Conservation (phyloP, 2,888 invertebrate genomes). For the Drosophila anomelani region DNA sequence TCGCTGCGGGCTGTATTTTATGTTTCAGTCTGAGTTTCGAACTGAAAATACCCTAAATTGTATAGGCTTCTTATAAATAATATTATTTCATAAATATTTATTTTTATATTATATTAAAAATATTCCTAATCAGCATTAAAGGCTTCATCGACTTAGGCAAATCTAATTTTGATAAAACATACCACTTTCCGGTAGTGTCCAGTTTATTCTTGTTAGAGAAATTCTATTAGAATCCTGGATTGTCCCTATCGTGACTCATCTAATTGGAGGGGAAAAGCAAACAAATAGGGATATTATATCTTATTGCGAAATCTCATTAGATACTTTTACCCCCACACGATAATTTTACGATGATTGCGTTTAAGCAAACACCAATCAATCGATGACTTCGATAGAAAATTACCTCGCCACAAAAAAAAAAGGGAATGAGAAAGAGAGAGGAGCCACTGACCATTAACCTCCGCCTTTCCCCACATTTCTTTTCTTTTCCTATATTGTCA, state of each 20-base stretch:
- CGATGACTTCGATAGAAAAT: conserved; percentile 29
- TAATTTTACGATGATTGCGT: conserved; percentile 34
- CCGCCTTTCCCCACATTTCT: neutral
- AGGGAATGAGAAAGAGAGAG: conserved; percentile 5
- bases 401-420: neutral
- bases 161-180: neutral
- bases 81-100: neutral
- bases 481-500: conserved; percentile 27
- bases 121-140: no score
- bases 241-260: neutral
- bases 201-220: neutral
- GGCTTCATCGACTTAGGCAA: no score
- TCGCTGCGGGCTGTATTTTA: conserved; percentile 4
- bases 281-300: conserved; percentile 19
- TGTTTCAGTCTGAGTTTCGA: neutral
- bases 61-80: neutral
- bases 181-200: neutral
- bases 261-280: conserved; percentile 14
- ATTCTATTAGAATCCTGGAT: no score
- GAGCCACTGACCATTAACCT: conserved; percentile 9
- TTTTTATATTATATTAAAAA: no score
- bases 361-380: conserved; percentile 35
- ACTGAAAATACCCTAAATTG: neutral
- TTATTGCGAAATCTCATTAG: conserved; percentile 27
- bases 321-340: conserved; percentile 21